Evolutionary conservation across 2,113 vertebrate species (phyloP).

Genomic region (Nothocercus julius): DNA sequence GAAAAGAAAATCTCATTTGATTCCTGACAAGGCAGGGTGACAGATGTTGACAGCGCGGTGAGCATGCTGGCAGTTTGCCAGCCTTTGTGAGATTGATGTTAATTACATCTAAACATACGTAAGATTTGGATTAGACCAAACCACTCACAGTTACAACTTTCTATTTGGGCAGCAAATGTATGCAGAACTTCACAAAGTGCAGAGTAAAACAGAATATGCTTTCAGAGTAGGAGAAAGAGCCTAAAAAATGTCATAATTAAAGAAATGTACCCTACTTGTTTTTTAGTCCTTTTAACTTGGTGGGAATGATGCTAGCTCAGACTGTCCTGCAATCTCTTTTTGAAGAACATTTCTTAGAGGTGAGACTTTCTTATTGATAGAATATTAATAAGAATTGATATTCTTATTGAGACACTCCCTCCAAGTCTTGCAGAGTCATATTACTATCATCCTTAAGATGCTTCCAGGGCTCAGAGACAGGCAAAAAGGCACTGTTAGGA

Average conservation of each 20-base stretch:
- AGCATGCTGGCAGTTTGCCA: slow-evolving; percentile 5
- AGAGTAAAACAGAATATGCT: not conserved
- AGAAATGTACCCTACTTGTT: not conserved
- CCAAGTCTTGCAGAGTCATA: not conserved
- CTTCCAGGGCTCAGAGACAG: not conserved
- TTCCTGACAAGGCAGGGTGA: not conserved
- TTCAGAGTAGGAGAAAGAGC: not conserved
- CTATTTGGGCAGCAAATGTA: not conserved
- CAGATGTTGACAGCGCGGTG: not conserved
- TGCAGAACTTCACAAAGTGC: not conserved
- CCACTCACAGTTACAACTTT: not conserved
- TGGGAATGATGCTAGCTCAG: not conserved
- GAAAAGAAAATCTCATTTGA: not conserved
- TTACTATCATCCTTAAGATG: not conserved
- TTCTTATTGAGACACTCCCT: not conserved
- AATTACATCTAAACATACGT: not conserved
- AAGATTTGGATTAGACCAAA: slow-evolving; percentile 23
- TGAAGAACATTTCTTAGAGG: not conserved
- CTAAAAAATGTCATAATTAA: not conserved
- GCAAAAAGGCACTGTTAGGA: not conserved
- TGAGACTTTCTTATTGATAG: not conserved
- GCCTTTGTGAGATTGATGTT: not conserved
- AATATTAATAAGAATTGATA: not conserved
- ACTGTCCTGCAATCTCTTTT: not conserved
- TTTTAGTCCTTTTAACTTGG: slow-evolving; percentile 5